Conservation (phyloP, 2,888 invertebrate genomes). For the Yponomeuta evonymella region DNA sequence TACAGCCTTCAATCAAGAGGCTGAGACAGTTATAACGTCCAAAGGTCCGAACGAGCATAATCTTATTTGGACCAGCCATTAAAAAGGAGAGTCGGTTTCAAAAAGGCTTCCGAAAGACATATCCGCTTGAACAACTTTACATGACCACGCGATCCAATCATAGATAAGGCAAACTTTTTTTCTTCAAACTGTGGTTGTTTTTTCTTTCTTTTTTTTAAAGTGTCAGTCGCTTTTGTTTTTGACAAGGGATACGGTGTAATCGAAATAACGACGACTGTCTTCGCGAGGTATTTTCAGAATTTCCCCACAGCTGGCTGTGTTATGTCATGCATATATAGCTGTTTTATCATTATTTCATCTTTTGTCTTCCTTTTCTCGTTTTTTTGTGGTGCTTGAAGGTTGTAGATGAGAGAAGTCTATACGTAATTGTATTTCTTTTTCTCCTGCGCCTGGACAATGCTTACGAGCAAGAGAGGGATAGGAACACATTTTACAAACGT, state of each 20-base stretch:
- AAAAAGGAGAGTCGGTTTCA: constrained; percentile 33
- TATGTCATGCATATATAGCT: constrained; percentile 16
- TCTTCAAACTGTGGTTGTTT: constrained; percentile 45
- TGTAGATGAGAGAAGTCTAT: too few species aligned
- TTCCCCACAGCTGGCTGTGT: constrained; percentile 61
- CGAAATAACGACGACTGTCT: constrained; percentile 69
- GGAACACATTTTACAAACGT: too few species aligned
- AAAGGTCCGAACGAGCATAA: constrained; percentile 29
- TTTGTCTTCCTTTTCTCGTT: background rate
- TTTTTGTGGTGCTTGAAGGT: background rate
- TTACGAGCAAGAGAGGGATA: too few species aligned
- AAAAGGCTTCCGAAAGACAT: constrained; percentile 67
- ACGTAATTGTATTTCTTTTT: too few species aligned
- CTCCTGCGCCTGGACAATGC: too few species aligned
- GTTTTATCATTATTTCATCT: constrained; percentile 25
- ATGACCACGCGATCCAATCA: constrained; percentile 71
- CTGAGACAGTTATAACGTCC: constrained; percentile 15
- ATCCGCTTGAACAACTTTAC: constrained; percentile 68
- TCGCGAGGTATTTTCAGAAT: constrained; percentile 65
- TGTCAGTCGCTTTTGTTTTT: constrained; percentile 73
- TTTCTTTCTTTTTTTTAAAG: constrained; percentile 40
- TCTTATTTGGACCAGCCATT: constrained; percentile 22
- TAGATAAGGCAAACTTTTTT: constrained; percentile 57
- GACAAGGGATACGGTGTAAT: constrained; percentile 69
- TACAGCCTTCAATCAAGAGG: constrained; percentile 12